Evolutionary conservation across 1,140 invertebrate species (phyloP), one percentile per base, ranked within the genome.

Genomic region (Drosophila subpulchrella): DNA sequence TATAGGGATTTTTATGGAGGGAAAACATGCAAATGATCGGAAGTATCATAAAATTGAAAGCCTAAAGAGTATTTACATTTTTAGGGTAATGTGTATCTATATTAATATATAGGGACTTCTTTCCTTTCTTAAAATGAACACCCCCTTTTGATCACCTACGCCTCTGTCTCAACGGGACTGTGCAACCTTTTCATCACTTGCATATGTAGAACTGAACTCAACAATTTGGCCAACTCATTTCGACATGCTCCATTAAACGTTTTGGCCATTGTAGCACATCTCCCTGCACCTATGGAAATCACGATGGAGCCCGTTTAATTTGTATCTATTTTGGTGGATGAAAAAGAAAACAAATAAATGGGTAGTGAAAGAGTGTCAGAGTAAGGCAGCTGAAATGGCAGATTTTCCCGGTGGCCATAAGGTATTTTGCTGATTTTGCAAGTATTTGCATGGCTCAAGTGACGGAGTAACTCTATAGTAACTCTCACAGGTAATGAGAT

Each of bases 181-280:
- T 75, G 60, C 78, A 79, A 65, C 75, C 75, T 82, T 73, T 83
- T 67, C 63, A 65, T 57, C 59, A 63, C 54, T 53, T 66, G 20
- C 46, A 71, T 41, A 60, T 59, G 48, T 50, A 46, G 27, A 48
- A 30, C 48, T 41, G 47, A 75, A 53, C 32, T 53, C 32, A 81
- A 71, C 71, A 78, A 71, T 75, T 67, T 54, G 76, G 55, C 47
- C 62, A 67, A 59, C 60, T 80, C 72, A 77, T 78, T 89, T 75
- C 66, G 80, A 81, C 80, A 89, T 75, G 84, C 85, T 84, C 85
- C 85, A 89, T 89, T 89, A 89, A 89, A 81, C 67, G 78, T 89
- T 89, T 71, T 80, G 78, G 77, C 77, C 81, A 89, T 89, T 89
- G 80, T 84, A 83, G 84, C 75, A 85, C 53, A 75, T 81, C 68